Evolutionary conservation across 2,888 invertebrate genomes (phyloP).

Genomic region (Griposia aprilina): DNA sequence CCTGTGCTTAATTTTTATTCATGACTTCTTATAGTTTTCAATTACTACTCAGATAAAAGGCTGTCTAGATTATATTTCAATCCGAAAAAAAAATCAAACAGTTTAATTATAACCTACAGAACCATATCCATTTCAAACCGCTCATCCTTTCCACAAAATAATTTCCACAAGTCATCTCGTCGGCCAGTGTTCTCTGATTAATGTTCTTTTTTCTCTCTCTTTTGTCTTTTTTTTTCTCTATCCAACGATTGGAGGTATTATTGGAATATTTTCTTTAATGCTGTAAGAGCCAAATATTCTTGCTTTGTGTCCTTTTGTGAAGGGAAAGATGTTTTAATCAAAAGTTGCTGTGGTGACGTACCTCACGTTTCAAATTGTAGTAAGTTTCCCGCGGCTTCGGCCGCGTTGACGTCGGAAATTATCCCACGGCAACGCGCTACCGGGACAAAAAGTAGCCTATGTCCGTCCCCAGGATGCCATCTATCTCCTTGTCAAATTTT

Average conservation of each 20-base stretch:
- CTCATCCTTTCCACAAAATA: constrained; percentile 61
- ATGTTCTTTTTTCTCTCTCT: constrained; percentile 73
- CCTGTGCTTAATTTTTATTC: no score
- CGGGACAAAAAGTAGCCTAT: no score
- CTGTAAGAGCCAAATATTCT: constrained; percentile 25
- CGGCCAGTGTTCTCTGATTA: constrained; percentile 86
- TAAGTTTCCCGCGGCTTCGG: not conserved
- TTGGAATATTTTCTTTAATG: constrained; percentile 52
- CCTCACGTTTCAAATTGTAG: not conserved
- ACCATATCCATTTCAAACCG: constrained; percentile 11
- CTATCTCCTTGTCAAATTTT: no score
- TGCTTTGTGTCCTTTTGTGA: constrained; percentile 27
- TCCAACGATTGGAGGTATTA: constrained; percentile 68
- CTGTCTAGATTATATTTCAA: not conserved
- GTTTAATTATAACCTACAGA: constrained; percentile 9
- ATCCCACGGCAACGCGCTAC: no score
- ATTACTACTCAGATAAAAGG: not conserved
- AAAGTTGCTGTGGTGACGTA: constrained; percentile 10
- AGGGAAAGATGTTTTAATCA: constrained; percentile 44
- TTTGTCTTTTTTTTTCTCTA: constrained; percentile 68
- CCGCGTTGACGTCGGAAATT: no score
- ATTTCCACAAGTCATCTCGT: constrained; percentile 85
- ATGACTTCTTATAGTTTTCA: no score
- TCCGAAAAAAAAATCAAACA: not conserved
- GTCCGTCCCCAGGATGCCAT: no score